These are phyloP conservation scores for Cheilosia vernalis DNA, from an alignment of 2,888 invertebrate genomes.

Conservation along the genomic window DNA sequence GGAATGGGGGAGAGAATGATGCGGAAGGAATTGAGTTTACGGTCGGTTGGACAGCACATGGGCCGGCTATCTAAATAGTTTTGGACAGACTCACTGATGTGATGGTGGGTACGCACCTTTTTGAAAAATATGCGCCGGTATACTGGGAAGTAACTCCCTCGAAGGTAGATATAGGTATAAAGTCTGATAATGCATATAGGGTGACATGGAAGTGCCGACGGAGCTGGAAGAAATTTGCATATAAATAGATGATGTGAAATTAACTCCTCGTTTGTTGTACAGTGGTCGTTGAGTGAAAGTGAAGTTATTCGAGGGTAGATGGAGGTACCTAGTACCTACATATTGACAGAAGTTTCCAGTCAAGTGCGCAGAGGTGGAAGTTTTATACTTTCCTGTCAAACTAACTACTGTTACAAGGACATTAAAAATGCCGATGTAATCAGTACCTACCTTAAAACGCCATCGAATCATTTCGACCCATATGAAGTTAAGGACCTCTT, in stretches of 20 bases:
- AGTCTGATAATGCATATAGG: conserved; percentile 4
- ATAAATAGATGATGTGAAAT: conserved; percentile 24
- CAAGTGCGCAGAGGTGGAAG: too few species aligned
- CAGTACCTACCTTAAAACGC: too few species aligned
- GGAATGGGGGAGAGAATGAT: conserved; percentile 13
- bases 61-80: conserved; percentile 58
- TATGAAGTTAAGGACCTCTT: too few species aligned
- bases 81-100: conserved; percentile 56
- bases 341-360: too few species aligned
- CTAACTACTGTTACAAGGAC: too few species aligned
- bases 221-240: conserved; percentile 21
- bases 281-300: neutral
- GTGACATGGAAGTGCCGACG: conserved; percentile 5
- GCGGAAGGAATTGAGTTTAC: conserved; percentile 49
- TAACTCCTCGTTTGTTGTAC: neutral
- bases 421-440: too few species aligned
- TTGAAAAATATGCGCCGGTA: conserved; percentile 9
- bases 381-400: too few species aligned
- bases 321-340: too few species aligned
- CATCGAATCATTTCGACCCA: too few species aligned
- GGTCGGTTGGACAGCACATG: conserved; percentile 55
- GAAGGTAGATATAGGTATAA: conserved; percentile 18
- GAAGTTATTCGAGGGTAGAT: too few species aligned
- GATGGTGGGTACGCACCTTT: conserved; percentile 57
- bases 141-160: conserved; percentile 2